Conservation (phyloP, 2,888 invertebrate species). For the Amiota communis region DNA sequence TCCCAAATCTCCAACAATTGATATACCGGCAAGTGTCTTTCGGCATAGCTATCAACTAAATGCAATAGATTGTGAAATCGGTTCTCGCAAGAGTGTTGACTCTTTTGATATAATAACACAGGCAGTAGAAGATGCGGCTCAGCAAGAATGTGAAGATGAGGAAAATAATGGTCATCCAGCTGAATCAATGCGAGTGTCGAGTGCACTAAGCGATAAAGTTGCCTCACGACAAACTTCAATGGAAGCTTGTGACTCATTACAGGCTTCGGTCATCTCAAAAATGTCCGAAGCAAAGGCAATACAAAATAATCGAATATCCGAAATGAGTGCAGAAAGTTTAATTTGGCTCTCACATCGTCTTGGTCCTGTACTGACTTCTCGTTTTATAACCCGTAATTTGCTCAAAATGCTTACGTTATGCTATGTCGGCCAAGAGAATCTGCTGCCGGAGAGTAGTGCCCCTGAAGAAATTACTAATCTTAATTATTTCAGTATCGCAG, state of each 20-base stretch:
- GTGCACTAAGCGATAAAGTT: not conserved
- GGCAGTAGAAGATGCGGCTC: conserved; percentile 47
- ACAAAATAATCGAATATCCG: conserved; percentile 80
- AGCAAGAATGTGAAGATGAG: conserved; percentile 11
- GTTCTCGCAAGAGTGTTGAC: conserved; percentile 76
- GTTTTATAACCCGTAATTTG: conserved; percentile 91
- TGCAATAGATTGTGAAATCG: conserved; percentile 78
- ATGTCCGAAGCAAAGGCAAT: conserved; percentile 68
- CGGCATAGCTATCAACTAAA: conserved; percentile 74
- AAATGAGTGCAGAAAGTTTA: conserved; percentile 89
- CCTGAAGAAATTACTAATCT: conserved; percentile 73
- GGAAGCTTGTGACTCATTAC: conserved; percentile 65
- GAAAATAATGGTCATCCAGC: conserved; percentile 24
- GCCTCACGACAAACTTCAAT: not conserved
- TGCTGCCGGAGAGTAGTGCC: conserved; percentile 74
- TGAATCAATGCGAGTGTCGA: not conserved
- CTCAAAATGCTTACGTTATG: conserved; percentile 95
- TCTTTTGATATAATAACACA: conserved; percentile 72
- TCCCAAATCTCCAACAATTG: conserved; percentile 80
- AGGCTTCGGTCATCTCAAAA: conserved; percentile 70
- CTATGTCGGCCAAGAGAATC: conserved; percentile 88
- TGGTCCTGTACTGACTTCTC: conserved; percentile 94
- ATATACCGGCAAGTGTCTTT: conserved; percentile 77
- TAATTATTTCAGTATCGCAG: conserved; percentile 79
- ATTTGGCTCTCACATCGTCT: conserved; percentile 94